phyloP scores from a whole-genome alignment of 2,797 vertebrate species.

The Lepilemur septentrionalis region DNA sequence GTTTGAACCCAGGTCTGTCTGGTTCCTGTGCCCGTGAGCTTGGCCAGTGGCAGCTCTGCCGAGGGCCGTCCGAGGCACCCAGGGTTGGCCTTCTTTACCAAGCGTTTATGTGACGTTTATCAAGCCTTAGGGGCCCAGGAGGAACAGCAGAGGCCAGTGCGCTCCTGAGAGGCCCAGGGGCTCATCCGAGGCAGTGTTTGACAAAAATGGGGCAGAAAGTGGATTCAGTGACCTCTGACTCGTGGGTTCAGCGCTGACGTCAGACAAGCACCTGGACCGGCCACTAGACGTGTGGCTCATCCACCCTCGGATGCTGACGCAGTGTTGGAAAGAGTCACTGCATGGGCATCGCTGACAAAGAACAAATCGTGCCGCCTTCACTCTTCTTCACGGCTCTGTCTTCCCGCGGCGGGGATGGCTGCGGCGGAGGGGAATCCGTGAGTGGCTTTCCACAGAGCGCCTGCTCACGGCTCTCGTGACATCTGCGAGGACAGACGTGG shows the following conservation, averaged over 20 bases:
- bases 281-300: neutral
- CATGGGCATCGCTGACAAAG: neutral
- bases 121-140: fast-evolving
- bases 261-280: neutral
- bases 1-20: neutral
- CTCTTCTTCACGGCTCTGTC: neutral
- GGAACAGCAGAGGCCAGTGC: fast-evolving
- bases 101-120: too few species aligned
- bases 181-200: neutral
- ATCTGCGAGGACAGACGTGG: neutral
- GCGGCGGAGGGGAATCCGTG: fast-evolving
- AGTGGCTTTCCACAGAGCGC: fast-evolving
- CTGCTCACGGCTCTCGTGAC: neutral
- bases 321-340: neutral
- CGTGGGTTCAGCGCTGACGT: neutral
- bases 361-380: too few species aligned
- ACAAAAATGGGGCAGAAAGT: neutral
- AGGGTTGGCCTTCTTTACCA: neutral
- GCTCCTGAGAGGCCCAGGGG: neutral
- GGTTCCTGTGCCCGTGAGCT: neutral
- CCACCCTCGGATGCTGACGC: neutral
- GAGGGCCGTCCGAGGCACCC: too few species aligned
- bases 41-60: neutral
- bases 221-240: neutral
- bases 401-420: neutral